Conservation (phyloP, 2,888 invertebrate genomes). For the Drosophila imparisetae region DNA sequence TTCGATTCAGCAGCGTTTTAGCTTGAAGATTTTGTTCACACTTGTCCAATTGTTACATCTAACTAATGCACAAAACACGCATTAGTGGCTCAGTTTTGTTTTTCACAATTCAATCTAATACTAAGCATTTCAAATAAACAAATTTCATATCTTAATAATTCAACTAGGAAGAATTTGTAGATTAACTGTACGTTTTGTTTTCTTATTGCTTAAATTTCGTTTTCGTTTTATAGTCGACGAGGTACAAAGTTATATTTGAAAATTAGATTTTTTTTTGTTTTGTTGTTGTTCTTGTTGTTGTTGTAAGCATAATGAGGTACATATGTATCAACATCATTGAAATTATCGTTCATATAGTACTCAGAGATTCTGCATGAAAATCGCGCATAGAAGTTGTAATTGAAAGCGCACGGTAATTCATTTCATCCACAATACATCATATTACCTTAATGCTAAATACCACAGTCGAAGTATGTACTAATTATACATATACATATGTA, state of each 20-base stretch:
- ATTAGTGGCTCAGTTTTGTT: conserved; percentile 45
- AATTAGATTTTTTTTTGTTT: conserved; percentile 61
- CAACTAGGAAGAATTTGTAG: conserved; percentile 70
- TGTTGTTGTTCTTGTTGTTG: conserved; percentile 44
- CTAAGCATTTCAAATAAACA: conserved; percentile 62
- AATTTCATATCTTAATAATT: conserved; percentile 60
- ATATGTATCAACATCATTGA: conserved; percentile 76
- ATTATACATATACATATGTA: conserved; percentile 57
- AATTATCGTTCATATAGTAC: conserved; percentile 53
- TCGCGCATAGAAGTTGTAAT: conserved; percentile 43
- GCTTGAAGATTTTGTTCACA: conserved; percentile 68
- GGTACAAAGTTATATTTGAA: conserved; percentile 76
- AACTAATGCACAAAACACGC: conserved; percentile 51
- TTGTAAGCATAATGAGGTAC: conserved; percentile 77
- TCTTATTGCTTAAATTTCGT: conserved; percentile 49
- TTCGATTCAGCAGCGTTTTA: conserved; percentile 67
- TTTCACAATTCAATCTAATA: conserved; percentile 35
- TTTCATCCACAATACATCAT: conserved; percentile 36
- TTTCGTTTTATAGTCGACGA: conserved; percentile 68
- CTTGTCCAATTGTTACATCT: conserved; percentile 67
- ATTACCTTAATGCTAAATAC: conserved; percentile 84
- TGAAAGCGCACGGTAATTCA: conserved; percentile 37
- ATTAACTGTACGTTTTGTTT: conserved; percentile 56
- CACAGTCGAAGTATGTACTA: conserved; percentile 84
- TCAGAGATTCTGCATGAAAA: conserved; percentile 50